Evolutionary conservation across 1,140 invertebrate species (phyloP).

Genomic region (Choristoneura fumiferana): DNA sequence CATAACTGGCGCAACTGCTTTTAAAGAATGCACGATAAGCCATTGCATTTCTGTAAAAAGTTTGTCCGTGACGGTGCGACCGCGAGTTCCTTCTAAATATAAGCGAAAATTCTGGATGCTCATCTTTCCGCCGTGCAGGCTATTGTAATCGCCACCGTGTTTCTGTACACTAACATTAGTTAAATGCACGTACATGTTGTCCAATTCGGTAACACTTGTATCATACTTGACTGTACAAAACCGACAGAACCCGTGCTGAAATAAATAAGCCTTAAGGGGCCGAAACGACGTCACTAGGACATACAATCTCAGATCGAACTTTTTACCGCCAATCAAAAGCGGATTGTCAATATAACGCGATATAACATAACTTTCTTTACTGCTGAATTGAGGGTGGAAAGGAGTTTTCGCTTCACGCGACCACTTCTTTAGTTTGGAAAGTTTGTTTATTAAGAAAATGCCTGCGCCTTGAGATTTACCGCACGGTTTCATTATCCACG

Average conservation of each 20-base stretch:
- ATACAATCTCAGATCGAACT: conserved; percentile 92
- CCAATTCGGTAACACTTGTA: conserved; percentile 87
- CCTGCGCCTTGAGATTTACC: conserved; percentile 92
- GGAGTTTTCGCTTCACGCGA: conserved; percentile 88
- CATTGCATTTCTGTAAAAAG: conserved; percentile 92
- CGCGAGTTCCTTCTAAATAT: conserved; percentile 93
- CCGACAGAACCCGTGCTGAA: conserved; percentile 89
- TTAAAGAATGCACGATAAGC: conserved; percentile 91
- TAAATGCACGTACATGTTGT: conserved; percentile 92
- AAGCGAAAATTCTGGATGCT: conserved; percentile 94
- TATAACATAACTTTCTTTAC: conserved; percentile 93
- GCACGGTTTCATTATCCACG: conserved; percentile 98
- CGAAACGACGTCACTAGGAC: conserved; percentile 91
- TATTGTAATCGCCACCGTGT: conserved; percentile 94
- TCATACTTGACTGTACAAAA: conserved; percentile 91
- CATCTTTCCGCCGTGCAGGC: conserved; percentile 95
- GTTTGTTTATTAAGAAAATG: conserved; percentile 92
- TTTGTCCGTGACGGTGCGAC: conserved; percentile 90
- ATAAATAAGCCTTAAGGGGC: conserved; percentile 90
- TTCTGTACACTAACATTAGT: conserved; percentile 94
- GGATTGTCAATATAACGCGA: conserved; percentile 93
- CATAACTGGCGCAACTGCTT: conserved; percentile 89
- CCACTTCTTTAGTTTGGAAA: conserved; percentile 92
- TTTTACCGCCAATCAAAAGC: conserved; percentile 91
- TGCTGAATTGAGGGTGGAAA: conserved; percentile 86